phyloP scores from a whole-genome alignment of 1,140 invertebrate genomes.

The Theocolax elegans region DNA sequence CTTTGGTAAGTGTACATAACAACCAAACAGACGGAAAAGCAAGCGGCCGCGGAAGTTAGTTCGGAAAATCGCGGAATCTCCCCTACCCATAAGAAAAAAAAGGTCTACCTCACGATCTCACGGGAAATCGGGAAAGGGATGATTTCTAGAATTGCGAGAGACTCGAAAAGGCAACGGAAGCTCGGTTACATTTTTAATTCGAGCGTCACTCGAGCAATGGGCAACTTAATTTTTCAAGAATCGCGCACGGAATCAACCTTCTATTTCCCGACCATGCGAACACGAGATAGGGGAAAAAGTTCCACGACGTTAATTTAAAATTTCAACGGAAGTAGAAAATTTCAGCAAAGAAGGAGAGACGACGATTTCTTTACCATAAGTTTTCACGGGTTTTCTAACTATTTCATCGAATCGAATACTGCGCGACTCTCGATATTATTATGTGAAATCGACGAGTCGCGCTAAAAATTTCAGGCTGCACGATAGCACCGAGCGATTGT shows the following conservation, averaged over 20 bases:
- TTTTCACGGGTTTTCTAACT: neutral
- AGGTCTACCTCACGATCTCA: neutral
- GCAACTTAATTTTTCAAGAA: constrained; percentile 35
- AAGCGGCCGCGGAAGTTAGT: neutral
- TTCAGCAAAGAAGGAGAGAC: neutral
- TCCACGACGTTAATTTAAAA: constrained; percentile 32
- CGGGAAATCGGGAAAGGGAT: constrained; percentile 32
- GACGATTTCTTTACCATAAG: neutral
- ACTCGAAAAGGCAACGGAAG: neutral
- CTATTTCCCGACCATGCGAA: neutral
- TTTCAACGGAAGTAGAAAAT: constrained; percentile 11
- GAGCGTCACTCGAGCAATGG: neutral
- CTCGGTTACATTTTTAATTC: constrained; percentile 36
- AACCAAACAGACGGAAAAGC: neutral
- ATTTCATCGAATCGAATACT: neutral
- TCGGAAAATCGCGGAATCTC: constrained; percentile 21
- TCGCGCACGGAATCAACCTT: neutral
- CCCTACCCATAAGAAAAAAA: no score
- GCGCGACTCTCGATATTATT: neutral
- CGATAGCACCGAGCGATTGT: neutral
- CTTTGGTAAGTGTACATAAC: no score
- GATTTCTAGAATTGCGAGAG: constrained; percentile 36
- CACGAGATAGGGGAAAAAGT: neutral
- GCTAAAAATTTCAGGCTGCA: neutral
- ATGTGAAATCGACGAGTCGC: neutral